These are phyloP conservation scores for Antedon mediterranea DNA, from an alignment of 53 echinoderm and acorn worm species.

Conservation along the genomic window DNA sequence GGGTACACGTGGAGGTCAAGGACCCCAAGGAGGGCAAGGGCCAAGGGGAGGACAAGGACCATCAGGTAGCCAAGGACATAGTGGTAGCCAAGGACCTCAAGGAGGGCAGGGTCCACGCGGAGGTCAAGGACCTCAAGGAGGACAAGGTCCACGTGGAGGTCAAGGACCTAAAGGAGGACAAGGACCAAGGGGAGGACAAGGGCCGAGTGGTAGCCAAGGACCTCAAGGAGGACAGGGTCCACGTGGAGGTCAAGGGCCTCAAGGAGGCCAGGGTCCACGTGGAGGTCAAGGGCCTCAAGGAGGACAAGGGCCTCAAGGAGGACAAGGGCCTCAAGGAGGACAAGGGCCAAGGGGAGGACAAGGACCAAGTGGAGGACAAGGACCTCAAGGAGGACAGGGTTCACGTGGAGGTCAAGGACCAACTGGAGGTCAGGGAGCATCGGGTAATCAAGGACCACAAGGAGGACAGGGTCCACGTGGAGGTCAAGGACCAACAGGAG, in stretches of 20 bases:
- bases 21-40: background rate
- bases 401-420: background rate
- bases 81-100: background rate
- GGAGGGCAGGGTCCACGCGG: background rate
- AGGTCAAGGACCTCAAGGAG: background rate
- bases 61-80: background rate
- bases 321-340: background rate
- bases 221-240: background rate
- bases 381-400: background rate
- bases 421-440: background rate
- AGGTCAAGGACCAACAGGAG: background rate
- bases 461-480: background rate
- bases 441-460: background rate
- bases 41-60: background rate
- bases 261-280: background rate
- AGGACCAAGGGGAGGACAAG: background rate
- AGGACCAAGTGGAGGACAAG: background rate
- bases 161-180: background rate
- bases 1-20: background rate
- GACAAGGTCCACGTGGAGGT: background rate
- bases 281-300: background rate
- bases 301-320: background rate
- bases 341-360: background rate
- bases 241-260: background rate
- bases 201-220: background rate